Base-by-base conservation (phyloP, 2,113 vertebrate species). In the Malurus melanocephalus region DNA sequence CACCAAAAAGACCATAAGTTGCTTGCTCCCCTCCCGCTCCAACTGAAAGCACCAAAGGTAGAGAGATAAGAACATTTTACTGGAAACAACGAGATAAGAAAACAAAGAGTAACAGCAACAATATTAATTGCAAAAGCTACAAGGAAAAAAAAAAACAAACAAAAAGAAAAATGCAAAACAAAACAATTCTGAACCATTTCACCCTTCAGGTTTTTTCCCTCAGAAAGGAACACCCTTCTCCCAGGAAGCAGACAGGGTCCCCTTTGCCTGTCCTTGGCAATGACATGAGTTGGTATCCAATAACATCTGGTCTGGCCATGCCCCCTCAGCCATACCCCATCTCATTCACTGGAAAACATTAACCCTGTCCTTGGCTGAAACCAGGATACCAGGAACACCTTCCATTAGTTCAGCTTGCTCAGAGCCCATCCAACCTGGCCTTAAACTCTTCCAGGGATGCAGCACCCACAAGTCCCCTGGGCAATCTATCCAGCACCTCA, bases 231-330 rank as follows among this genome's bases (percentile, higher is more conserved):
- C 7, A 24, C 1, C 1, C 13, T 65, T 65, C 22, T 45, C n/a
- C 19, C n/a, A n/a, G 16, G 23, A 51, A 59, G 16, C 26, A 56
- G 30, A 78, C 33, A 49, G 15, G 2, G 0, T 13, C 9, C 21
- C 21, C 35, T 79, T 22, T 0, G 0, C 10, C 67, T 38, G n/a
- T 5, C 18, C n/a, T 27, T 51, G 19, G 15, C 19, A 28, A 65
- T 45, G 45, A 24, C 23, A 14, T 10, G 27, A 80, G 13, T 13
- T 14, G 42, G 8, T 26, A 24, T 13, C n/a, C 28, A 74, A 4
- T 5, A 38, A 40, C 6, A 38, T 59, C 53, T 52, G 38, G 27
- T 66, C 38, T 33, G n/a, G 38, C 52, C 27, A 20, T 43, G 16
- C 26, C 24, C 11, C 16, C 24, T 33, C 14, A n/a, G 52, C 13